These are phyloP conservation scores for Lysiphlebus fabarum DNA, from an alignment of 1,140 invertebrate species.

Conservation along the genomic window DNA sequence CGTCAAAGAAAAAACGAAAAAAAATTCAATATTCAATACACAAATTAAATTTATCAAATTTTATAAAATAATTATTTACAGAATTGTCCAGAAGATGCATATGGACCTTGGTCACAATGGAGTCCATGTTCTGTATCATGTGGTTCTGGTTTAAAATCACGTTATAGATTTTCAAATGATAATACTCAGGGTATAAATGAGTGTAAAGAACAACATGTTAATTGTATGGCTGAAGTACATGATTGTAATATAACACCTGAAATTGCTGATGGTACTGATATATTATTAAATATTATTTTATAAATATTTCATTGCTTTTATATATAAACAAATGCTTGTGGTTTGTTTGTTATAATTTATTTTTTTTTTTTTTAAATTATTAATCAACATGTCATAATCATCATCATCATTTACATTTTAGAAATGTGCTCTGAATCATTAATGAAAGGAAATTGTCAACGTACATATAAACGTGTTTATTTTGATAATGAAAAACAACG, in stretches of 20 bases:
- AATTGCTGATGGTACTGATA: conserved; percentile 46
- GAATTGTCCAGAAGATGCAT: conserved; percentile 44
- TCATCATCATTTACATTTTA: conserved; percentile 32
- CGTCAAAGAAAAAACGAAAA: no score
- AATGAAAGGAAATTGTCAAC: conserved; percentile 50
- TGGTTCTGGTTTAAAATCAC: conserved; percentile 61
- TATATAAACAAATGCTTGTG: not conserved
- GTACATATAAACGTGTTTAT: conserved; percentile 65
- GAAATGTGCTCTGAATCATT: conserved; percentile 60
- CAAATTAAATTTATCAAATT: no score
- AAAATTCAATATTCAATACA: no score
- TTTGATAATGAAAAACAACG: conserved; percentile 64
- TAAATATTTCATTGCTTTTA: not conserved
- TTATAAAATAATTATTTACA: conserved; percentile 28
- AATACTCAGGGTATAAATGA: conserved; percentile 38
- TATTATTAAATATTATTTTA: conserved; percentile 5
- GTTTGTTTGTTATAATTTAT: not conserved
- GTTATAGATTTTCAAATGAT: conserved; percentile 58
- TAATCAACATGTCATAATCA: conserved; percentile 1
- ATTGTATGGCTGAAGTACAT: conserved; percentile 51
- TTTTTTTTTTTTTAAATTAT: conserved; percentile 3
- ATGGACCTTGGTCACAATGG: conserved; percentile 65
- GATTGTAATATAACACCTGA: conserved; percentile 56
- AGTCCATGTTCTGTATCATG: conserved; percentile 66
- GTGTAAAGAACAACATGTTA: conserved; percentile 44